Evolutionary conservation across 2,888 invertebrate species (phyloP).

Genomic region (Rhaphigaster nebulosa): DNA sequence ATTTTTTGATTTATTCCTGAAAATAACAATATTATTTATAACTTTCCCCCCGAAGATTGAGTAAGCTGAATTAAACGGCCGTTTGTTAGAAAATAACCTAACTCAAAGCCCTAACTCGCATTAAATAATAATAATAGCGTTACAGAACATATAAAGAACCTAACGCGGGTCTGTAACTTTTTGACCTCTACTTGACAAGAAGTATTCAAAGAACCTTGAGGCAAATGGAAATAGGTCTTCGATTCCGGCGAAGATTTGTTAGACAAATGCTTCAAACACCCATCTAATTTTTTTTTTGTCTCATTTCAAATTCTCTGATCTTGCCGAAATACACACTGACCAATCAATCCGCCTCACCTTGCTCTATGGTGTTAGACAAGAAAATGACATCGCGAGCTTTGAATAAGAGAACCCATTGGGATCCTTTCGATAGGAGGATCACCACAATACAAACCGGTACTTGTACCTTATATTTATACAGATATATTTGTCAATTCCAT

Average conservation of each 20-base stretch:
- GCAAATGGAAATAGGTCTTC: neutral
- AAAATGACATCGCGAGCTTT: no score
- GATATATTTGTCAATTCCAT: no score
- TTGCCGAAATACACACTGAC: no score
- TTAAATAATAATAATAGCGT: neutral
- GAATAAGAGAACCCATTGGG: no score
- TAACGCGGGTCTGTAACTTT: neutral
- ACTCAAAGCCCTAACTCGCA: neutral
- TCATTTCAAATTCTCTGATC: no score
- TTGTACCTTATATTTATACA: no score
- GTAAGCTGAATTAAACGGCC: slow-evolving; percentile 22
- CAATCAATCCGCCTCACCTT: no score
- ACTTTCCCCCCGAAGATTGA: neutral
- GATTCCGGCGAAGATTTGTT: neutral
- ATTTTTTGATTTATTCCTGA: neutral
- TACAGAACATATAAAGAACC: neutral
- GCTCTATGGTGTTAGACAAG: no score
- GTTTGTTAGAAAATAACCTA: neutral
- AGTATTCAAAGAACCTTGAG: no score
- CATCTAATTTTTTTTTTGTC: no score
- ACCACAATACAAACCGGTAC: no score
- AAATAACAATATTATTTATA: neutral
- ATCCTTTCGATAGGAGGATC: no score
- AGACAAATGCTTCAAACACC: neutral
- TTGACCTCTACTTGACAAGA: neutral